A percentile compares a stretch with the other conserved stretches of the same genome.
Conservation (phyloP, 1,140 invertebrate species). For the Ectropis grisescens region DNA sequence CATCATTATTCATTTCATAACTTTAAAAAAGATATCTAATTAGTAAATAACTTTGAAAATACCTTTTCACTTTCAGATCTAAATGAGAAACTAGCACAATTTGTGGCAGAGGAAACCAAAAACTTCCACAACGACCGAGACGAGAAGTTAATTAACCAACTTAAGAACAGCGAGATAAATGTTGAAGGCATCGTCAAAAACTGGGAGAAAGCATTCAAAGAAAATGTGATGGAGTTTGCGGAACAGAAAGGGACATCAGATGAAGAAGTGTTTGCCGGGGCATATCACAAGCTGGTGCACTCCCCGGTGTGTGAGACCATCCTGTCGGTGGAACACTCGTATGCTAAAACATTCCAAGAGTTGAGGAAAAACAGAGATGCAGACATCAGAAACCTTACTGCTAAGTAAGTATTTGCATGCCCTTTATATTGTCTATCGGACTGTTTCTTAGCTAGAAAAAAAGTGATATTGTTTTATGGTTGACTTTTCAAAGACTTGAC, state of each 20-base stretch:
- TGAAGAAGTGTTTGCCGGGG: conserved; percentile 80
- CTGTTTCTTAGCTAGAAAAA: no score
- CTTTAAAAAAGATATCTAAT: no score
- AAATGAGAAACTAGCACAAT: conserved; percentile 60
- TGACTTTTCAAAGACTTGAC: no score
- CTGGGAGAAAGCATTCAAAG: conserved; percentile 61
- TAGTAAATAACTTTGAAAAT: no score
- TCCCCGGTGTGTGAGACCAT: conserved; percentile 85
- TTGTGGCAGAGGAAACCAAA: conserved; percentile 66
- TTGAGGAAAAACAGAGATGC: conserved; percentile 76
- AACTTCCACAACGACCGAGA: conserved; percentile 71
- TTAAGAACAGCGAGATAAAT: conserved; percentile 48
- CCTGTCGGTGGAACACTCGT: conserved; percentile 83
- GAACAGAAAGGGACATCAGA: conserved; percentile 80
- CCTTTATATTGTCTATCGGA: no score
- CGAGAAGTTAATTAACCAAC: conserved; percentile 64
- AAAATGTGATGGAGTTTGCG: conserved; percentile 73
- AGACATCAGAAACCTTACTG: conserved; percentile 75
- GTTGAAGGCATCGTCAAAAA: conserved; percentile 55
- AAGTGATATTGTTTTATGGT: no score
- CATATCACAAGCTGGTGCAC: conserved; percentile 86
- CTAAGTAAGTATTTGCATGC: conserved; percentile 68
- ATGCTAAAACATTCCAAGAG: conserved; percentile 79
- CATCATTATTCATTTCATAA: no score
- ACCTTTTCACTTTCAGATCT: conserved; percentile 69